Evolutionary conservation across 35 echinoderm and acorn worm species (phyloP).

Genomic region (Amphiura filiformis): DNA sequence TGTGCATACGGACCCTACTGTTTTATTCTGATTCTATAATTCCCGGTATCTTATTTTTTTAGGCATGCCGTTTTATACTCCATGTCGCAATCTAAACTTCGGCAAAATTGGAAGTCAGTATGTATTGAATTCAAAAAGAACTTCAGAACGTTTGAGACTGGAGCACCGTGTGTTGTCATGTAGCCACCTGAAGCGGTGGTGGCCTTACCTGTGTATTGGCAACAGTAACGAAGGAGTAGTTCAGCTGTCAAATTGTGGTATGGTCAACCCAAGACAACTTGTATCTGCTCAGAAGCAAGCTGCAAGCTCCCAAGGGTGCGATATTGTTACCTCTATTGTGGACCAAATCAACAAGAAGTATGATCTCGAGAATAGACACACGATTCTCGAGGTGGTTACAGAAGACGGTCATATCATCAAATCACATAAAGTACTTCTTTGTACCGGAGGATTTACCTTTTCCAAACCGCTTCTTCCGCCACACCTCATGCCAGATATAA

Average conservation of each 20-base stretch:
- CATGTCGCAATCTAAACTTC: background rate
- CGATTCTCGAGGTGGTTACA: background rate
- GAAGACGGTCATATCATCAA: background rate
- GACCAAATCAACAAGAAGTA: background rate
- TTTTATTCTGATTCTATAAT: no score
- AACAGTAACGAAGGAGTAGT: background rate
- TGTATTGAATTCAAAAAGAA: background rate
- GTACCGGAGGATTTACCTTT: conserved; percentile 26
- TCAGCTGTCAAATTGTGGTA: background rate
- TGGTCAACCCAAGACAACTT: background rate
- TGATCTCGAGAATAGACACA: no score
- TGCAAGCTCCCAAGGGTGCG: background rate
- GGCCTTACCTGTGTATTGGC: background rate
- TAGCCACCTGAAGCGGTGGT: background rate
- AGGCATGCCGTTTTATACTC: background rate
- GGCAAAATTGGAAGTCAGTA: background rate
- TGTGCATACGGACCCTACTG: no score
- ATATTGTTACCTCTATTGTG: background rate
- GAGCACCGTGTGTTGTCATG: background rate
- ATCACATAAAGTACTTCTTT: conserved; percentile 12
- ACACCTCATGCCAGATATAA: background rate
- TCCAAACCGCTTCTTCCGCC: conserved; percentile 14
- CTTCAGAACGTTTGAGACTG: background rate
- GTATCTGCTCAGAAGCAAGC: background rate
- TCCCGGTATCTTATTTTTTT: background rate